These are phyloP conservation scores for Pterostichus niger DNA, from an alignment of 2,888 invertebrate species.

Conservation along the genomic window DNA sequence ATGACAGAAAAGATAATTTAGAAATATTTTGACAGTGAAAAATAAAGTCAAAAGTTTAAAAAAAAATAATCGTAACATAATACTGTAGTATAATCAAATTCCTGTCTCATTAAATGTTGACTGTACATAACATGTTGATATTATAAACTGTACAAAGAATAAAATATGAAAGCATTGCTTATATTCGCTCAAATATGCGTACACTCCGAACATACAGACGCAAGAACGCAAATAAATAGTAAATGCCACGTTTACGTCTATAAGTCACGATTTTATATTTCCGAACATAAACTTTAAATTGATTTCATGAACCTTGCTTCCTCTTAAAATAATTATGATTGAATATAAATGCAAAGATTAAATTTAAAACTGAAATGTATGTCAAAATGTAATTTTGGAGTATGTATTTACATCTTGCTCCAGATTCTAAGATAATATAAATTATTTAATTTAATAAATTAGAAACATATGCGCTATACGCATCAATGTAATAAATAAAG, in stretches of 20 bases:
- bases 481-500: background rate
- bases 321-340: background rate
- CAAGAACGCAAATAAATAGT: conserved; percentile 20
- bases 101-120: too few relatives aligned
- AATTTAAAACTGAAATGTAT: conserved; percentile 7
- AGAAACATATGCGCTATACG: background rate
- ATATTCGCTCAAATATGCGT: conserved; percentile 36
- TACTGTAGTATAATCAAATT: background rate
- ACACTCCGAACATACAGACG: background rate
- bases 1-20: too few relatives aligned
- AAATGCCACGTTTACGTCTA: background rate
- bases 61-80: too few relatives aligned
- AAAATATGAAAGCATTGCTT: conserved; percentile 6
- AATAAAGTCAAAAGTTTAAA: too few relatives aligned
- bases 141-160: too few relatives aligned
- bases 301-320: background rate
- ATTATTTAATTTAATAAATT: conserved; percentile 18
- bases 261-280: conserved; percentile 26
- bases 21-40: too few relatives aligned
- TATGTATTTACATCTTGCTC: conserved; percentile 8
- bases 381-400: background rate
- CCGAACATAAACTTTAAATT: background rate
- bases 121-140: background rate
- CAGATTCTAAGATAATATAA: conserved; percentile 10
- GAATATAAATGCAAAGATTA: background rate